Percentiles rank a stretch among this genome's conserved stretches.
phyloP scores from a whole-genome alignment of 2,888 invertebrate species.

The Caradrina clavipalpis region DNA sequence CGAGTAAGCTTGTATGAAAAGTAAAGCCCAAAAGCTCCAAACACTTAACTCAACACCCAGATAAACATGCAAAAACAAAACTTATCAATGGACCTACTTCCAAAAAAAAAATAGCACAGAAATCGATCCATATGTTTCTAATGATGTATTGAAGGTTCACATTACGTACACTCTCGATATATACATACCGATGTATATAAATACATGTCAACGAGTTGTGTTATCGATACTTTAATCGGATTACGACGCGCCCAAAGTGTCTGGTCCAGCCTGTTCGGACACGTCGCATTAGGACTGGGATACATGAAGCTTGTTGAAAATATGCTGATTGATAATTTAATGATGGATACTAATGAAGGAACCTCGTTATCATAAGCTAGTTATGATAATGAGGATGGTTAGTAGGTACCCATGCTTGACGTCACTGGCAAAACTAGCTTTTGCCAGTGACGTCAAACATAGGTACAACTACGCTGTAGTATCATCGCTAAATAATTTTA shows the following conservation, averaged over 20 bases:
- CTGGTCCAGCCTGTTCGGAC: constrained; percentile 54
- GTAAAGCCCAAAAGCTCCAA: constrained; percentile 2
- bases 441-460: no score
- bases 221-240: constrained; percentile 71
- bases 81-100: constrained; percentile 38
- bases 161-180: constrained; percentile 35
- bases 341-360: background rate
- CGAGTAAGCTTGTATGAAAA: background rate
- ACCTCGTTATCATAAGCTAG: background rate
- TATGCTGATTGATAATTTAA: no score
- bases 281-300: constrained; percentile 26
- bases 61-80: constrained; percentile 16
- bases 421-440: no score
- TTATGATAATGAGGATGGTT: no score
- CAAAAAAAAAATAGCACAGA: constrained; percentile 30
- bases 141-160: constrained; percentile 45
- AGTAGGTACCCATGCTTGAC: no score
- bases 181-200: constrained; percentile 30
- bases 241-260: constrained; percentile 64
- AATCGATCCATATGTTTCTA: constrained; percentile 35
- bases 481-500: no score
- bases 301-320: constrained; percentile 11
- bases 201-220: constrained; percentile 50
- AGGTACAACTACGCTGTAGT: no score
- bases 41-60: background rate